Evolutionary conservation across 2,888 invertebrate species (phyloP), one percentile per base, ranked within the genome.

Genomic region (Cataglyphis livida): DNA sequence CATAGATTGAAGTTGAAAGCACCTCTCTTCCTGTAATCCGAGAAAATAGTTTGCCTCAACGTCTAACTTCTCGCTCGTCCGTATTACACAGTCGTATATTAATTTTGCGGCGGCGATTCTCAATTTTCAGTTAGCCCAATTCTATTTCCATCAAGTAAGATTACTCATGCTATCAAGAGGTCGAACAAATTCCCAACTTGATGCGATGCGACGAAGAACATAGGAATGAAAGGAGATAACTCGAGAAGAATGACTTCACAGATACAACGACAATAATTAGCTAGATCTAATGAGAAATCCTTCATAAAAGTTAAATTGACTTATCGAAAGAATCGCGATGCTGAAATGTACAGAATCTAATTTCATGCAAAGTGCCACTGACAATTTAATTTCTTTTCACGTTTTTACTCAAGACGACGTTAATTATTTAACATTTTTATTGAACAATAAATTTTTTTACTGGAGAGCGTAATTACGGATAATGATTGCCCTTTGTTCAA

Each of bases 231-330:
- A 28, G 18, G 21, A 76, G 51, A 81, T 62, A 51, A 62, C 73
- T 74, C 28, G 62, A 51, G 62, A 62, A 76, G 41, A 81, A 32
- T n/a, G 28, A 21, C 6, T 48, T 76, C 51, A 75, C 51, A 75
- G 51, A 41, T 32, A 44, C 12, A 18, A 32, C 18, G 68, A 32
- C 41, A 59, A 59, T 79, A 79, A 79, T 71, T 32, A 18, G 18
- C 32, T 57, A 15, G 48, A 70, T 70, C 44, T 79, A 79, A 79
- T 35, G 78, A 79, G 48, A 70, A 70, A 79, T 79, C 70, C 61
- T 59, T 48, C 25, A 35, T 18, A 7, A 61, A 70, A 70, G 78
- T 79, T 70, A 44, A 70, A 79, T 79, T 70, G 78, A 44, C 21
- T 70, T 44, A 70, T 79, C 21, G 70, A 70, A 35, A 21, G 32